Base-by-base conservation (phyloP, 2,113 vertebrate genomes). In the Pedetes capensis region DNA sequence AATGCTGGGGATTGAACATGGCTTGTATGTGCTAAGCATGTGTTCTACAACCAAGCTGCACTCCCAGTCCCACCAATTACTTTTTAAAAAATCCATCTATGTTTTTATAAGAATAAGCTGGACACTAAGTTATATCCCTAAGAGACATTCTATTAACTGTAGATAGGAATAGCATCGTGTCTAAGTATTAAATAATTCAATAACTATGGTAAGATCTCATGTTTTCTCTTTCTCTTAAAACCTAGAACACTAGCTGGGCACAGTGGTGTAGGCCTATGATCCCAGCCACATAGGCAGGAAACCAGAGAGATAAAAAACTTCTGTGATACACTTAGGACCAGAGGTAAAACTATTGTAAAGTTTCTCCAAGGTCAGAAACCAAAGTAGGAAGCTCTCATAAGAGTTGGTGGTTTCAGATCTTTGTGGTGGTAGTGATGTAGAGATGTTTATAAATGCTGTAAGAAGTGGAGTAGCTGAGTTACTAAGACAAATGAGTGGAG, bases 81-180 rank as follows among this genome's bases (percentile, higher is more conserved):
- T 75, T 89, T 44, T 49, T 6, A 8, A 63, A 8, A 63, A 80
- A 87, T 34, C 11, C 47, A 51, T 20, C 64, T 80, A 74, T 12
- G 49, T 90, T 94, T 87, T 87, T 89, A 42, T 81, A 87, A 68
- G 74, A 80, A 61, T 59, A 71, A 68, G 29, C 34, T 55, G 80
- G n/a, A 10, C 64, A 13, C 37, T 81, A 90, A 93, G 23, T 55
- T 22, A 68, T 8, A 83, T 18, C 34, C 71, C 78, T 39, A 49
- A 83, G 69, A 85, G 55, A 87, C 1, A 10, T 17, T 68, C 53
- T 82, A 59, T 39, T 90, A 72, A 42, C 49, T 71, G 3, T 37
- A 72, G 44, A 27, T 57, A 22, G 89, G 86, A 87, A 72, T 55
- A 72, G 47, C 29, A 72, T 76, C 53, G 68, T 79, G 2, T 74